These are phyloP conservation scores for Exocentrus adspersus DNA, from an alignment of 2,888 invertebrate species.

Conservation along the genomic window DNA sequence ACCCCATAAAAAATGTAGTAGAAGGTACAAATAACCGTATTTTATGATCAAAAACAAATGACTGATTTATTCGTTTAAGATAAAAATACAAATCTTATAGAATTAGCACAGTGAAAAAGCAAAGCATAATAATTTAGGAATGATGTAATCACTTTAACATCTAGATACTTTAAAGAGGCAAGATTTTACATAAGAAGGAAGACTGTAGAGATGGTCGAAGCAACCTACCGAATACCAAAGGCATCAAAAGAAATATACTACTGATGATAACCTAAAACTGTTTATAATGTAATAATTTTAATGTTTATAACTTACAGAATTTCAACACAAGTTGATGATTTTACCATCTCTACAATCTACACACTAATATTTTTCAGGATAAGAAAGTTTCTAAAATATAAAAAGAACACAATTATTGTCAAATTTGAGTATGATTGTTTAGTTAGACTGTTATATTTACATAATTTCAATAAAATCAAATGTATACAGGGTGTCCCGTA, in stretches of 20 bases:
- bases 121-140: constrained; percentile 33
- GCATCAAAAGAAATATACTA: too few species aligned
- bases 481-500: too few species aligned
- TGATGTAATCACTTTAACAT: constrained; percentile 30
- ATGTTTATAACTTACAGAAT: not conserved
- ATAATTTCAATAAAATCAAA: too few species aligned
- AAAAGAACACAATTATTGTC: constrained; percentile 36
- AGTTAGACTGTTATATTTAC: too few species aligned
- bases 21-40: too few species aligned
- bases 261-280: too few species aligned
- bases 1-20: too few species aligned
- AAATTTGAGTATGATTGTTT: constrained; percentile 39
- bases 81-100: constrained; percentile 23
- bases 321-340: not conserved
- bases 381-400: not conserved
- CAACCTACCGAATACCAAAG: too few species aligned
- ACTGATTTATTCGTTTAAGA: constrained; percentile 22
- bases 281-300: too few species aligned
- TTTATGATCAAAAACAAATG: constrained; percentile 12
- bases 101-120: constrained; percentile 24
- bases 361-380: not conserved
- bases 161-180: not conserved
- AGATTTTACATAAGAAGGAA: not conserved
- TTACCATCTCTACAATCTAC: not conserved
- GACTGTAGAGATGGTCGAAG: not conserved